Percentiles rank a stretch among this genome's conserved stretches.
phyloP scores from a whole-genome alignment of 2,113 vertebrate species.

The Actenoides lindsayi region DNA sequence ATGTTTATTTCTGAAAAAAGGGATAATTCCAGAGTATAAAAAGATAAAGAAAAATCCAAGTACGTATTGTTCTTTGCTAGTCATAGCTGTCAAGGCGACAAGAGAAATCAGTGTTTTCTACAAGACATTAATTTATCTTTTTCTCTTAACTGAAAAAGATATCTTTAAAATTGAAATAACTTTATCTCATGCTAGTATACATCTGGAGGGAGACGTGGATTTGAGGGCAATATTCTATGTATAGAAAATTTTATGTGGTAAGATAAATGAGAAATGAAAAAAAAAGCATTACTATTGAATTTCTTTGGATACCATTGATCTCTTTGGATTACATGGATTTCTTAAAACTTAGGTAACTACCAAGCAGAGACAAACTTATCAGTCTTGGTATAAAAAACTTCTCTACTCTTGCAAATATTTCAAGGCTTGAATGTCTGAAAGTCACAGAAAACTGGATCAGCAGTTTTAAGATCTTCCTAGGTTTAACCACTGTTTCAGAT shows the following conservation, averaged over 20 bases:
- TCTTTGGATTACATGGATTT: background rate
- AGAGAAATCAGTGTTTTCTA: background rate
- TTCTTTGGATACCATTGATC: background rate
- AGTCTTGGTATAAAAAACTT: background rate
- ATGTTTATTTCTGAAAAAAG: background rate
- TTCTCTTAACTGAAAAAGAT: background rate
- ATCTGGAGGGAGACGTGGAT: background rate
- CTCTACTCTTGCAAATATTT: background rate
- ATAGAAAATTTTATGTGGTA: background rate
- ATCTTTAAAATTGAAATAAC: background rate
- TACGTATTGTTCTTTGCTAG: background rate
- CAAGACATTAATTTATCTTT: background rate
- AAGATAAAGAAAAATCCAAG: background rate
- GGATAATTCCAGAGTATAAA: background rate
- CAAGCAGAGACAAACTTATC: background rate
- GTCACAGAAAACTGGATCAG: background rate
- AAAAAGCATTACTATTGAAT: background rate
- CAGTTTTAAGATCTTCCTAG: background rate
- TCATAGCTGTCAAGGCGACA: background rate
- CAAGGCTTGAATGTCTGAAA: background rate
- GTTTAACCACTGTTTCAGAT: background rate
- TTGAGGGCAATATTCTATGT: background rate
- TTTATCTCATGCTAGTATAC: background rate
- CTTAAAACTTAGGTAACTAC: background rate
- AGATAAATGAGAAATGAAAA: background rate